Evolutionary conservation across 2,797 vertebrate species (phyloP).

Genomic region (Clangula hyemalis): DNA sequence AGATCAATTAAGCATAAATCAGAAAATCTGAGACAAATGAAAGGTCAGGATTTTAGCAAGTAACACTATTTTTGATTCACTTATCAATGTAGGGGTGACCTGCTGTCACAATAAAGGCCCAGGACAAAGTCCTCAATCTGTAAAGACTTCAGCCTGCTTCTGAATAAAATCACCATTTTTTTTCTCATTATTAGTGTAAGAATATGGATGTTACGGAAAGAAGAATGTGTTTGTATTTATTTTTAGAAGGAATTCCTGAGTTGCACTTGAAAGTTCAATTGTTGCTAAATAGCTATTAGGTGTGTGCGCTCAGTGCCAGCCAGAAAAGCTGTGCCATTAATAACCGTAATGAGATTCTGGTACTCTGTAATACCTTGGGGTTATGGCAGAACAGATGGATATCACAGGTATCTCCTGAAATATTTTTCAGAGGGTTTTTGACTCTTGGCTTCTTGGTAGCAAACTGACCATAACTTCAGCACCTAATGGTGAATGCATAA

Average conservation of each 20-base stretch:
- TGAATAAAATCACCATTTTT: not conserved
- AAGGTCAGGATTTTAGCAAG: constrained; percentile 28
- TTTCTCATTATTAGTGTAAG: not conserved
- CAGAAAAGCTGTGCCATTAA: not conserved
- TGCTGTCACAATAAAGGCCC: not conserved
- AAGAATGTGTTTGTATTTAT: not conserved
- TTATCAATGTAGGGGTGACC: not conserved
- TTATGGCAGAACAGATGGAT: not conserved
- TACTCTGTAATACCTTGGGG: not conserved
- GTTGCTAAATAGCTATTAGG: not conserved
- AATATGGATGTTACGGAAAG: rapidly evolving
- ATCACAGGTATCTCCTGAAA: not conserved
- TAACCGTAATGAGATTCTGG: not conserved
- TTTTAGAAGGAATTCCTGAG: not conserved
- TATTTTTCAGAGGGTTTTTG: not conserved
- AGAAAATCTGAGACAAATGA: constrained; percentile 23
- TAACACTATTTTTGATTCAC: not conserved
- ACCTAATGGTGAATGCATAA: not conserved
- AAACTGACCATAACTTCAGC: not conserved
- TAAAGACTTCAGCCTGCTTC: not conserved
- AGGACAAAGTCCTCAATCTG: not conserved
- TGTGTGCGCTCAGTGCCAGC: not conserved
- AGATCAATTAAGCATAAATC: constrained; percentile 60
- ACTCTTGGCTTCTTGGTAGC: not conserved
- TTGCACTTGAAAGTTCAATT: not conserved